Conservation (phyloP, 37 sponge, comb jelly and placozoan genomes). For the Beroe forskalii region DNA sequence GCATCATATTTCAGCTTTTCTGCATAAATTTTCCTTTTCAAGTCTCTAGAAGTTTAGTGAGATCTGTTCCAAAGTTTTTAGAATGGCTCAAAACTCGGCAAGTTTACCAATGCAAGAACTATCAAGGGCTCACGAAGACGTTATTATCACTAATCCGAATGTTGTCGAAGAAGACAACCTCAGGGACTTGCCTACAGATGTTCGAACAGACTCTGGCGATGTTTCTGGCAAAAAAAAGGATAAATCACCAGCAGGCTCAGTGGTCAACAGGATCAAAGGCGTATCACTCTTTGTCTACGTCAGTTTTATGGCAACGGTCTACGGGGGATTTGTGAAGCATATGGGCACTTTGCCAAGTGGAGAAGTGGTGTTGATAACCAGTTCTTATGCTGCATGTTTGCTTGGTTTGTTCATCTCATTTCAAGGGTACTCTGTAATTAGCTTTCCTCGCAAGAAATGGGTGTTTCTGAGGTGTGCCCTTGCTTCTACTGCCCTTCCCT, state of each 20-base stretch:
- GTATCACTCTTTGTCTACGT: not conserved
- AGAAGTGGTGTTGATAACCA: not conserved
- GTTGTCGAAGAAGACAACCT: not conserved
- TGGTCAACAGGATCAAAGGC: too few species aligned
- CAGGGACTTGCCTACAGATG: not conserved
- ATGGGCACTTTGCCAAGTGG: not conserved
- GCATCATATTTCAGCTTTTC: too few species aligned
- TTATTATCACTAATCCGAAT: too few species aligned
- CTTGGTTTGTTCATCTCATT: not conserved
- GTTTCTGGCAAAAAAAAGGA: too few species aligned
- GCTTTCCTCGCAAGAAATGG: not conserved
- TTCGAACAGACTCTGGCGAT: too few species aligned
- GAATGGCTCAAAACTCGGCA: too few species aligned
- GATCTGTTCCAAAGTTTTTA: too few species aligned
- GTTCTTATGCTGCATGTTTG: not conserved
- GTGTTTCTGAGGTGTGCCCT: not conserved
- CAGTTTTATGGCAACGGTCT: not conserved
- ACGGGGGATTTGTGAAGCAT: not conserved
- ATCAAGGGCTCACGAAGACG: too few species aligned
- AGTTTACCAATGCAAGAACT: too few species aligned
- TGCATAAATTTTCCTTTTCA: too few species aligned
- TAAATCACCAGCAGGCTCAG: too few species aligned
- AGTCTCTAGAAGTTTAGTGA: too few species aligned
- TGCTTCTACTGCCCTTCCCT: not conserved
- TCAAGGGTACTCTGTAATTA: not conserved